These are phyloP conservation scores for Mechanitis messenoides DNA, from an alignment of 2,888 invertebrate species.

Conservation along the genomic window DNA sequence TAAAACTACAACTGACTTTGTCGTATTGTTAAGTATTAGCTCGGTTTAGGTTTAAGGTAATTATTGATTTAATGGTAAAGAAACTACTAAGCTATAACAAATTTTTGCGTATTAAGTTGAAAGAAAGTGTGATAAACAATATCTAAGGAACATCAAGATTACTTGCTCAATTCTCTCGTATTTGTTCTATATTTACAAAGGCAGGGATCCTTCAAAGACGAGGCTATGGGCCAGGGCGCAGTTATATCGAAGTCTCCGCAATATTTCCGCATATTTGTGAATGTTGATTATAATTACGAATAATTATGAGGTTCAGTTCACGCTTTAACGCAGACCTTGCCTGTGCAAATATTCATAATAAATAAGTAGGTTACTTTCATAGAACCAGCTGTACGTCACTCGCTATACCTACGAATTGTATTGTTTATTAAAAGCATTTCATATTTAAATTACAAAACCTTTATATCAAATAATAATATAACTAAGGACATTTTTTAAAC, in stretches of 20 bases:
- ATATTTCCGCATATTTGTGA: conserved; percentile 19
- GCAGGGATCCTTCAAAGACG: too few relatives aligned
- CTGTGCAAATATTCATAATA: conserved; percentile 3
- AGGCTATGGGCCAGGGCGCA: neutral
- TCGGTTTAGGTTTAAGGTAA: neutral
- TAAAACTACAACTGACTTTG: neutral
- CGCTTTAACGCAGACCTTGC: conserved; percentile 15
- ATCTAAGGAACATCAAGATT: too few relatives aligned
- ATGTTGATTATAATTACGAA: conserved; percentile 27
- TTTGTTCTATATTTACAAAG: too few relatives aligned
- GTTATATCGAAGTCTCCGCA: conserved; percentile 11
- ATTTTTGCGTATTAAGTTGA: too few relatives aligned
- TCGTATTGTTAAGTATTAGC: neutral
- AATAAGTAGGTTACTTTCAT: conserved; percentile 3
- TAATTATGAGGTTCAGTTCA: conserved; percentile 28
- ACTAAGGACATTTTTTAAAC: too few relatives aligned
- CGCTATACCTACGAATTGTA: too few relatives aligned
- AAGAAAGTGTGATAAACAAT: too few relatives aligned
- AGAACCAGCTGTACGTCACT: neutral
- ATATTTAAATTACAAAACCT: too few relatives aligned
- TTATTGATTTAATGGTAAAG: neutral
- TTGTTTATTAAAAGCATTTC: too few relatives aligned
- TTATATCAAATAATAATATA: too few relatives aligned
- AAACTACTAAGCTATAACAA: neutral
- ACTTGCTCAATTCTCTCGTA: too few relatives aligned